Percentiles rank a stretch among this genome's conserved stretches.
Conservation (phyloP, 2,113 vertebrate genomes). For the Opisthocomus hoazin region DNA sequence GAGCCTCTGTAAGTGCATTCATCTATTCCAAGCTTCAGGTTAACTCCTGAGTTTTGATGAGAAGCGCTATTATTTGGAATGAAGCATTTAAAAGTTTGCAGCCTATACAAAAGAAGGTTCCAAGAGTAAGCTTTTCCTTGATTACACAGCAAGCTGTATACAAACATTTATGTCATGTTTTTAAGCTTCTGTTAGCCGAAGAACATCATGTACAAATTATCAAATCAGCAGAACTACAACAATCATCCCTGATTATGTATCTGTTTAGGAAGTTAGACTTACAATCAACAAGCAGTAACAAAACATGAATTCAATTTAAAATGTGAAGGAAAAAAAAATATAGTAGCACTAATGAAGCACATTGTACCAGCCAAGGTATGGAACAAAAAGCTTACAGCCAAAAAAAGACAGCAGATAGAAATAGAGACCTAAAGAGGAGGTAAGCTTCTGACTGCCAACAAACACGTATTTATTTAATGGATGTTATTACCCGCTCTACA, state of each 20-base stretch:
- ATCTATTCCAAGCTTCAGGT: not conserved
- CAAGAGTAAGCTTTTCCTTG: not conserved
- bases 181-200: not conserved
- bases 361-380: not conserved
- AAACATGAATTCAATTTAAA: not conserved
- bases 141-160: not conserved
- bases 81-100: not conserved
- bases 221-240: not conserved
- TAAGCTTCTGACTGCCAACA: not conserved
- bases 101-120: not conserved
- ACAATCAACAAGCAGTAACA: not conserved
- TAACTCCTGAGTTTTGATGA: not conserved
- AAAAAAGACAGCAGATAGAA: not conserved
- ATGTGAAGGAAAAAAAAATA: not conserved
- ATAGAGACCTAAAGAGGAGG: not conserved
- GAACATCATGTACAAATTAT: not conserved
- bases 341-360: not conserved
- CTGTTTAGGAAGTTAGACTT: not conserved
- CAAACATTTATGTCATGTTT: not conserved
- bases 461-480: not conserved
- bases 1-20: not conserved
- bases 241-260: not conserved
- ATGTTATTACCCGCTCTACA: not conserved
- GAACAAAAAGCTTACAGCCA: not conserved
- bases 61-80: not conserved